Evolutionary conservation across 2,797 vertebrate genomes (phyloP), one percentile per base, ranked within the genome.

Genomic region (Crotalus adamanteus): DNA sequence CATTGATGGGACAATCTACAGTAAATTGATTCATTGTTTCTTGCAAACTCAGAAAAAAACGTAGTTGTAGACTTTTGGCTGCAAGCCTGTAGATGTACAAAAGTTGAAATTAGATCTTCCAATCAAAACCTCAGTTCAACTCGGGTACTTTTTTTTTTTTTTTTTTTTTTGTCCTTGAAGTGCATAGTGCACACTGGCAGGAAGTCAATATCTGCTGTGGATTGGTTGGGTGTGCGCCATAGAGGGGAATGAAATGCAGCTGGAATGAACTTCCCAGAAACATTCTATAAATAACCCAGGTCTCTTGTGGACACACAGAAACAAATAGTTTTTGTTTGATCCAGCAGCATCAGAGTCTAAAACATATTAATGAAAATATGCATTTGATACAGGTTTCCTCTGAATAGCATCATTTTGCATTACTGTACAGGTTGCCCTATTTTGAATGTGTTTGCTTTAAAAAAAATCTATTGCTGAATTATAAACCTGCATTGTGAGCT

Each of bases 251-350:
- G 37, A 60, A 85, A 59, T 13, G 26, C 57, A 61, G 16, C 69
- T 47, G 51, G 86, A 91, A 91, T 56, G 31, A 63, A 25, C 51
- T 91, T 93, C 90, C 86, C 92, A 91, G 92, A 93, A 89, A 87
- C 14, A 53, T 63, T 88, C 92, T 89, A 85, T 93, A 91, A 93
- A 91, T 91, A 93, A 60, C 69, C 37, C 12, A 3, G 25, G n/a
- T 63, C n/a, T 26, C 57, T 85, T 63, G 56, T 78, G 56, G 86
- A 55, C 42, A 22, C 56, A 73, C 90, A 86, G 11, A 37, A 55
- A 55, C 42, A 4, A 42, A 42, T 47, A 18, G 37, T 13, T 22
- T 25, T 22, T 8, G 16, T 55, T 26, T 42, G 6, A 28, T 51
- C 47, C 25, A 47, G 3, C 18, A 78, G 42, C 28, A 51, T 51